Percentiles rank a stretch among this genome's conserved stretches.
These are phyloP conservation scores for Platycheirus rosarum DNA, from an alignment of 2,888 invertebrate species.

Conservation along the genomic window DNA sequence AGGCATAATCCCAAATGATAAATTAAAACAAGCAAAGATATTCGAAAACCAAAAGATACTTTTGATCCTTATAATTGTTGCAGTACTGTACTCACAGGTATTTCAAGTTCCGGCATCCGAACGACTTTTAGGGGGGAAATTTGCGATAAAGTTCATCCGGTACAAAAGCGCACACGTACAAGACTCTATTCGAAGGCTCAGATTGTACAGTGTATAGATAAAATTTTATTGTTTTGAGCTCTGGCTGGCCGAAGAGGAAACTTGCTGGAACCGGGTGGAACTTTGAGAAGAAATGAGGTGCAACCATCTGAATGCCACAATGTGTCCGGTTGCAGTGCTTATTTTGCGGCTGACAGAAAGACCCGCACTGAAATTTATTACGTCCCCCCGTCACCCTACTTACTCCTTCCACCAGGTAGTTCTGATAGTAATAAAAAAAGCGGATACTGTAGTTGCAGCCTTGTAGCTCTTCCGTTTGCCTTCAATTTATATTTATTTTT, in stretches of 20 bases:
- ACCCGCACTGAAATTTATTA: slow-evolving; percentile 63
- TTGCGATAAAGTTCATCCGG: slow-evolving; percentile 33
- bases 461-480: slow-evolving; percentile 76
- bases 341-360: slow-evolving; percentile 69
- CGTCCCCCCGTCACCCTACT: slow-evolving; percentile 28
- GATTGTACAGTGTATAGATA: slow-evolving; percentile 32
- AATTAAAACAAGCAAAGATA: slow-evolving; percentile 62
- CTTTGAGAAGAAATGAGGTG: slow-evolving; percentile 63
- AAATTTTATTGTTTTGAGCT: slow-evolving; percentile 61
- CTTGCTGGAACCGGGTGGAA: neutral
- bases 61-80: slow-evolving; percentile 68
- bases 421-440: neutral
- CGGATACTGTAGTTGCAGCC: neutral
- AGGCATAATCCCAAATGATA: slow-evolving; percentile 64
- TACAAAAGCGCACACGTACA: slow-evolving; percentile 10
- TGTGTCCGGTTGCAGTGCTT: slow-evolving; percentile 71
- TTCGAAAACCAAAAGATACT: slow-evolving; percentile 58
- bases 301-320: slow-evolving; percentile 69
- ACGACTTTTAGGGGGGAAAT: neutral
- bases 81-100: slow-evolving; percentile 33
- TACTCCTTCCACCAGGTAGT: neutral
- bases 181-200: slow-evolving; percentile 37
- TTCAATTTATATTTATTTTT: slow-evolving; percentile 80
- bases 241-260: slow-evolving; percentile 3
- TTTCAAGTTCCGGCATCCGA: slow-evolving; percentile 6